Percentiles rank a stretch among this genome's conserved stretches.
phyloP scores from a whole-genome alignment of 2,888 invertebrate genomes.

The Meloe dianella region DNA sequence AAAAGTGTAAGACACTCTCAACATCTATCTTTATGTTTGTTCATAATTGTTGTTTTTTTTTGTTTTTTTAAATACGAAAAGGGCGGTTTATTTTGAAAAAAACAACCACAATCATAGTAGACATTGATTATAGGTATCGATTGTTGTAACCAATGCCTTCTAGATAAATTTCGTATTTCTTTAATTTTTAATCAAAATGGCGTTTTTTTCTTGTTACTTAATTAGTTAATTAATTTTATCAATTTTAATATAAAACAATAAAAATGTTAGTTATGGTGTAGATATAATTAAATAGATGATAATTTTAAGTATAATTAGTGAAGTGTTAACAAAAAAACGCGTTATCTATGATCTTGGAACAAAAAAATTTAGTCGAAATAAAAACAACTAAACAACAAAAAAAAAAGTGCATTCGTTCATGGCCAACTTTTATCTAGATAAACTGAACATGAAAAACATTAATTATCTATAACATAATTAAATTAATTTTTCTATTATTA shows the following conservation, averaged over 20 bases:
- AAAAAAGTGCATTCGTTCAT: background rate
- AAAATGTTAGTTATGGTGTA: no score
- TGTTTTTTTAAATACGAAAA: no score
- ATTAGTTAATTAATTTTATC: background rate
- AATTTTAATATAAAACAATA: no score
- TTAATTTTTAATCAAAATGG: background rate
- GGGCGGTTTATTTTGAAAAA: background rate
- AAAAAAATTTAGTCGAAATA: background rate
- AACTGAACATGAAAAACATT: background rate
- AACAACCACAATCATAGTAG: background rate
- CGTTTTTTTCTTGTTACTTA: no score
- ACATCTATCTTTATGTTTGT: no score
- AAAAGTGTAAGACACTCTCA: slow-evolving; percentile 46
- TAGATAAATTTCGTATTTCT: no score
- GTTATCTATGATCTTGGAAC: background rate
- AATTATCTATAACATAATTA: background rate
- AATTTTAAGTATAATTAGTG: background rate
- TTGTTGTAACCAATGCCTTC: background rate
- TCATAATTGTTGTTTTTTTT: no score
- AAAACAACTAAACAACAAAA: background rate
- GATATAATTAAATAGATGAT: no score
- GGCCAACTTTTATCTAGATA: slow-evolving; percentile 2
- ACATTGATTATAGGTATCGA: no score
- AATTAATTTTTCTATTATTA: no score
- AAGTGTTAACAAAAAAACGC: background rate